Conservation (phyloP, 2,797 vertebrate genomes). For the Setipinna tenuifilis region DNA sequence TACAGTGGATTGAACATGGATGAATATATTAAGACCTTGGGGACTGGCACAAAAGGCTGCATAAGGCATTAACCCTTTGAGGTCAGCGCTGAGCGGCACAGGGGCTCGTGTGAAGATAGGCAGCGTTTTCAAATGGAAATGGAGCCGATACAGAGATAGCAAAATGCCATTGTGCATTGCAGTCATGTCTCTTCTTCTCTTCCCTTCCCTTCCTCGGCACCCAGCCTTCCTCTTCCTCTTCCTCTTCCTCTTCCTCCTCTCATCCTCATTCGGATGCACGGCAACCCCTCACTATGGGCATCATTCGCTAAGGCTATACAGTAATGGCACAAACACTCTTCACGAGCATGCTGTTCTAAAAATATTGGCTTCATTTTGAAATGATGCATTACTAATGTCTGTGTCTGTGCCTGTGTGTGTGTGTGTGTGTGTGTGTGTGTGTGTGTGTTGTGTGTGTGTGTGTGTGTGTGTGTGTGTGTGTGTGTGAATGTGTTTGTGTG, state of each 20-base stretch:
- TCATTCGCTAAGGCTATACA: background rate
- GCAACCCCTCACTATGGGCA: background rate
- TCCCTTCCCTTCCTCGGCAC: conserved; percentile 21
- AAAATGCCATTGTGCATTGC: conserved; percentile 20
- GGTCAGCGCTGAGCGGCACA: conserved; percentile 28
- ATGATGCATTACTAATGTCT: background rate
- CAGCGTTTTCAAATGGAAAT: conserved; percentile 16
- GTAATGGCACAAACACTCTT: background rate
- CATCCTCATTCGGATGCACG: conserved; percentile 18
- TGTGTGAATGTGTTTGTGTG: background rate
- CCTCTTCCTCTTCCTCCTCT: no score
- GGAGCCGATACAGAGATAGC: background rate
- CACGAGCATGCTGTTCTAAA: background rate
- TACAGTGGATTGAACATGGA: conserved; percentile 43
- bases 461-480: background rate
- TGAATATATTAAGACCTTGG: conserved; percentile 47
- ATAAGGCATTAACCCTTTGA: conserved; percentile 4
- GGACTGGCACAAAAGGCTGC: conserved; percentile 10
- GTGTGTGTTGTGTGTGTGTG: background rate
- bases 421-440: conserved; percentile 1
- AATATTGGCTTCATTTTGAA: background rate
- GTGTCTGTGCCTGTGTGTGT: background rate
- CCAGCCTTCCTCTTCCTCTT: conserved; percentile 23
- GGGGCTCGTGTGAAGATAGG: conserved; percentile 31
- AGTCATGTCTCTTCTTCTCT: conserved; percentile 23